Base-by-base conservation (phyloP, 1,140 invertebrate species). In the Elysia chlorotica region DNA sequence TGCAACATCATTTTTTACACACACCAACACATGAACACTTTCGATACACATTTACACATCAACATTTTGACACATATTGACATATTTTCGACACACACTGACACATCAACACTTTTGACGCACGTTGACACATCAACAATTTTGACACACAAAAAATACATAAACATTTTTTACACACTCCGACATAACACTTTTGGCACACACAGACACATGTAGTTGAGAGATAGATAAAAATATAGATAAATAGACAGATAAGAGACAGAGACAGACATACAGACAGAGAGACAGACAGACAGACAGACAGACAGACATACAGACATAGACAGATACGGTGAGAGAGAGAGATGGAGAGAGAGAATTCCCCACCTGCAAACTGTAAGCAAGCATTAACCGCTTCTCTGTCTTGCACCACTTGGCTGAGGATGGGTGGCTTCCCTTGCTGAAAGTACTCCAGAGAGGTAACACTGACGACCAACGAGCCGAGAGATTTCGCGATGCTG, bases 341-440 rank as follows among this genome's bases (percentile, higher is more conserved):
- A 14, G 41, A 48, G 10, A 48, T n/a, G 2, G 19, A 21, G 5
- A 28, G 4, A 0, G 6, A 41, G n/a, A n/a, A n/a, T n/a, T n/a
- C n/a, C 63, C 65, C 77, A 85, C 84, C 83, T 71, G 83, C 78
- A 79, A 90, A 89, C 72, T 76, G 77, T 4, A 87, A 54, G 76
- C 89, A 89, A 19, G 89, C 89, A n/a, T 82, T 74, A 3, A 90
- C 83, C 10, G 88, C 89, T 48, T 89, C 84, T 73, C 83, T 83
- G 79, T 91, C 90, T 23, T 80, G 73, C 0, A 90, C 82, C 21
- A 89, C 80, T 33, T 81, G 69, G 2, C 89, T 89, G 25, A 87
- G 78, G 31, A 91, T 79, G 2, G 77, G 79, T 69, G 80, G 78
- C 25, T 83, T 77, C 37, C 75, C 68, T 30, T 77, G 69, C 35